Base-by-base conservation (phyloP, 2,888 invertebrate genomes). In the Eugnorisma glareosa region DNA sequence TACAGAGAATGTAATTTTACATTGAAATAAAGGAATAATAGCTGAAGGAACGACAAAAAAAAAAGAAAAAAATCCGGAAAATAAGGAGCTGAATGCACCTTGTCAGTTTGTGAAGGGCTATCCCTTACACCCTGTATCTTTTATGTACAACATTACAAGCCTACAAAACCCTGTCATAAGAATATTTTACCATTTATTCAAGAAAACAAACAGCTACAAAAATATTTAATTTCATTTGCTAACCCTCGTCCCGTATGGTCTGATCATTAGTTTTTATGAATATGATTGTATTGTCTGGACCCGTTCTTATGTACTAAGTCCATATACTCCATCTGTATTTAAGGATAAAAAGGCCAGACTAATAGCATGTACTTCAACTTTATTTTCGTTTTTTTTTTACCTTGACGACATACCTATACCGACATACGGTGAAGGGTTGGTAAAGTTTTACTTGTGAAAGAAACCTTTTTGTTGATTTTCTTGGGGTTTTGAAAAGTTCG, bases 211-310 rank as follows among this genome's bases (percentile, higher is more conserved):
- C 1, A 10, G 3, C 28, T 15, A 4, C n/a, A 28, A 48, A 64
- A 64, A 21, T n/a, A 31, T 1, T 59, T 15, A 51, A 61, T 35
- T 43, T 51, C 13, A 28, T 76, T 76, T 28, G 57, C 24, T 73
- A 76, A n/a, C 76, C 83, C 67, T 80, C 8, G 45, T 7, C 18
- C 5, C 45, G 24, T 54, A 80, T 48, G 64, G 51, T 48, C 67
- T 35, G 70, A 67, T 75, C 79, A 78, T 87, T 79, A 81, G 81
- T 79, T 84, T 87, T 87, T 84, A 87, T 82, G 76, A 81, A 57
- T 68, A 86, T 43, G 75, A 75, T 82, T 75, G 81, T 87, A 84
- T 87, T 87, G 80, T 86, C 77, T 86, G 81, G 68, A 75, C 63
- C 64, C 71, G 24, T 72, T 77, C 75, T 79, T 87, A 81, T 72